Percentiles rank a stretch among this genome's conserved stretches.
Conservation (phyloP, 2,888 invertebrate genomes). For the Junonia oenone region DNA sequence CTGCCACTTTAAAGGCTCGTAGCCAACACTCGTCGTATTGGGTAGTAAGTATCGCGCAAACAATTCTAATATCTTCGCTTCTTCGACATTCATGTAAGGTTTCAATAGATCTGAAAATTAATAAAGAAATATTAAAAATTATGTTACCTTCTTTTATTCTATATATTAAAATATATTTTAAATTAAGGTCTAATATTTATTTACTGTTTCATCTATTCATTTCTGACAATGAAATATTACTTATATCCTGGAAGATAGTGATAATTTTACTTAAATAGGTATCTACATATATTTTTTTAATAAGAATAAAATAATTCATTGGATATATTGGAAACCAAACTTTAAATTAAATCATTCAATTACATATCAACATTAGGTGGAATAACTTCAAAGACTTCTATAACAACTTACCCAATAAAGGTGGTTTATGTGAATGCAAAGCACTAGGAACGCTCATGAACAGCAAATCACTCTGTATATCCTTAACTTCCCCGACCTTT, state of each 20-base stretch:
- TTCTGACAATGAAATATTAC: no score
- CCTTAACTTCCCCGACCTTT: conserved; percentile 47
- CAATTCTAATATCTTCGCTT: conserved; percentile 88
- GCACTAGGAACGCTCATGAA: conserved; percentile 93
- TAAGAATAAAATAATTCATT: no score
- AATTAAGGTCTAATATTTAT: no score
- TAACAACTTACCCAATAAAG: conserved; percentile 81
- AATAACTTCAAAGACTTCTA: neutral
- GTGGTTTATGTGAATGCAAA: conserved; percentile 97
- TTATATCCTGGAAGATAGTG: no score
- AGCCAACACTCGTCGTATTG: conserved; percentile 90
- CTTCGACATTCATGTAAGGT: conserved; percentile 69
- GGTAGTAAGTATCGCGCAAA: conserved; percentile 95
- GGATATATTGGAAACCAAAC: no score
- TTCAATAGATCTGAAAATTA: conserved; percentile 62
- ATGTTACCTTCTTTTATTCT: no score
- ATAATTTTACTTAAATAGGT: no score
- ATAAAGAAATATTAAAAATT: neutral
- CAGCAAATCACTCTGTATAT: conserved; percentile 74
- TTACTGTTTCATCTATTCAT: no score
- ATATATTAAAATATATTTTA: no score
- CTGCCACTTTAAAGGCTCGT: conserved; percentile 92
- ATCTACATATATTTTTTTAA: no score
- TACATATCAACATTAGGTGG: neutral
- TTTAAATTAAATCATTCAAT: no score